Base-by-base conservation (phyloP, 2,888 invertebrate genomes). In the Standfussiana lucernea region DNA sequence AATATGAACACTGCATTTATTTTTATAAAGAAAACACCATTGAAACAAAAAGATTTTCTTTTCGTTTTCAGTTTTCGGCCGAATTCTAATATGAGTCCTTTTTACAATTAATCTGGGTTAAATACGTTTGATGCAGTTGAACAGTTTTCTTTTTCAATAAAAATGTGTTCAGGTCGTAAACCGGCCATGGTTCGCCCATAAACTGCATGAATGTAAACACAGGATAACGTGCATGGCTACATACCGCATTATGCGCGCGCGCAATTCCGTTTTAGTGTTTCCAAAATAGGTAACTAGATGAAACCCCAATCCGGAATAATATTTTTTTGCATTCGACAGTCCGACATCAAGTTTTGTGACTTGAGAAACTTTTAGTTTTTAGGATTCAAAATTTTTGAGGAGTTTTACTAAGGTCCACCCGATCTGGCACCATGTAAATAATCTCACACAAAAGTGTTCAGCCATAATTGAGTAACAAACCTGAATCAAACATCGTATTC, bases 171-270 rank as follows among this genome's bases (percentile, higher is more conserved):
- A 72, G 68, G 75, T 82, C 85, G 81, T 88, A 87, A 90, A 90
- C 82, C 80, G 65, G 79, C 77, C 65, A 80, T 80, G 71, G 84
- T 83, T 86, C 86, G 67, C 78, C 85, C 81, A 77, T 90, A 87
- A 91, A 89, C 87, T 88, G 88, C 79, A 83, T 77, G 68, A 88
- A 88, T 86, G 89, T 90, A 90, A 90, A 90, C 90, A 91, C 75
- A 66, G 79, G 73, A 88, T 79, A 77, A 69, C 73, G 82, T 59
- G 80, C 74, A 84, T 72, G 82, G 73, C 78, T 83, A 86, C 89
- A 80, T 84, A 73, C 62, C 71, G 67, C 80, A 75, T 72, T 78
- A 79, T 74, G 77, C 86, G 84, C 82, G 76, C 72, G 82, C 85
- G 80, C 82, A 88, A 83, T 77, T 81, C 74, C 79, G 56, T 88